Percentiles rank a stretch among this genome's conserved stretches.
phyloP scores from a whole-genome alignment of 1,140 invertebrate species.

The Maconellicoccus hirsutus region DNA sequence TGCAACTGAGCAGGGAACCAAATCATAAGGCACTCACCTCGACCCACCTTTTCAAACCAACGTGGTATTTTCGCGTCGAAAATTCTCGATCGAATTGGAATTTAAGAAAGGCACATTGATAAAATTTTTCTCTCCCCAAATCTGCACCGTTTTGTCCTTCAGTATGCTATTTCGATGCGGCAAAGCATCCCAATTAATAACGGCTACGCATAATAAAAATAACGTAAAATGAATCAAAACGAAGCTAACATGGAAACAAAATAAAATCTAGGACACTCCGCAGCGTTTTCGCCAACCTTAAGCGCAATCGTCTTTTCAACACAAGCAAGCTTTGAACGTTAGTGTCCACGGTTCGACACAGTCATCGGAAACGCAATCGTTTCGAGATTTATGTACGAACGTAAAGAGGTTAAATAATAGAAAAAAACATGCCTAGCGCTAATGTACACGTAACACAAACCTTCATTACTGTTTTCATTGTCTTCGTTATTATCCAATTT shows the following conservation, averaged over 20 bases:
- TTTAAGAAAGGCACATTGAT: background rate
- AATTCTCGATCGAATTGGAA: background rate
- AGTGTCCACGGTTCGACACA: no score
- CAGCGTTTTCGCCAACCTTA: no score
- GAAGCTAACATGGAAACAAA: background rate
- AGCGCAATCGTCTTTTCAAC: no score
- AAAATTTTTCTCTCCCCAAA: background rate
- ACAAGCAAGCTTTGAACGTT: no score
- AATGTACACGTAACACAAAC: background rate
- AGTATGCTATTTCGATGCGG: background rate
- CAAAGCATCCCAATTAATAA: background rate
- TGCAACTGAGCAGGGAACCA: background rate
- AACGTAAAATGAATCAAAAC: background rate
- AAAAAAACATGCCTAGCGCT: background rate
- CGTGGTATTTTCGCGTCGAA: background rate
- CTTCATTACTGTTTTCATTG: background rate
- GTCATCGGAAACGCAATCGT: no score
- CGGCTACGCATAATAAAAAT: background rate
- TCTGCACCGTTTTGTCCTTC: background rate
- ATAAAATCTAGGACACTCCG: background rate
- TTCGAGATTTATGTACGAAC: no score
- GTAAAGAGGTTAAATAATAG: background rate
- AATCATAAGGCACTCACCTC: background rate
- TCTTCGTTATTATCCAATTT: slow-evolving; percentile 18
- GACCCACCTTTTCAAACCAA: background rate